Percentiles rank a stretch among this genome's conserved stretches.
phyloP scores from a whole-genome alignment of 2,113 vertebrate species.

The Cavia aperea region DNA sequence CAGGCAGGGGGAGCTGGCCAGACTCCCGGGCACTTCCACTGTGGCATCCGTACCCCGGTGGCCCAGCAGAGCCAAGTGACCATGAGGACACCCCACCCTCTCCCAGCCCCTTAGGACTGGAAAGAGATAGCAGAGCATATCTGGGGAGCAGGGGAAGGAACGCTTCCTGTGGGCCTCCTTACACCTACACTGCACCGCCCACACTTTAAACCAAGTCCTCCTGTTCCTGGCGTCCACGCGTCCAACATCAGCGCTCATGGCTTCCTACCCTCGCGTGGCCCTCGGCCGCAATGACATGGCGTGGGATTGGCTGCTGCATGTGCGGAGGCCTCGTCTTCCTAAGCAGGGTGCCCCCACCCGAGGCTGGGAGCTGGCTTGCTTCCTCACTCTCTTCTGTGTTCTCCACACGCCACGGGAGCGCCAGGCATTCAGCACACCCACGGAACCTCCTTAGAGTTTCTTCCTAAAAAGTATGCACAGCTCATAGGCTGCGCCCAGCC shows the following conservation, averaged over 20 bases:
- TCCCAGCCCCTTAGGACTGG: not conserved
- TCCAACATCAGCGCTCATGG: not conserved
- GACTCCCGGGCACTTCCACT: too few species aligned
- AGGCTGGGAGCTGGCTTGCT: not conserved
- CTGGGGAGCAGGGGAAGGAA: not conserved
- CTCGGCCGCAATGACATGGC: not conserved
- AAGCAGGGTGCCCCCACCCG: fast-evolving
- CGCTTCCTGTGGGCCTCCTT: not conserved
- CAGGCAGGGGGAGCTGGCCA: fast-evolving
- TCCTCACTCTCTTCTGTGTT: not conserved
- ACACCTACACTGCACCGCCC: not conserved
- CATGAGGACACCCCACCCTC: fast-evolving
- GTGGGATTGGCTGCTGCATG: not conserved
- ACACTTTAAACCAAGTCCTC: not conserved
- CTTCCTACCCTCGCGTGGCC: not conserved
- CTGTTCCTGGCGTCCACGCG: not conserved
- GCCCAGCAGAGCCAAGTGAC: not conserved
- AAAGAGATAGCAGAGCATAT: not conserved
- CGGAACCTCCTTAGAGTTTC: not conserved
- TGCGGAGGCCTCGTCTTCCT: not conserved
- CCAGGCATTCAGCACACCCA: not conserved
- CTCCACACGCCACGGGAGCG: fast-evolving
- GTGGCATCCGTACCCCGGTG: not conserved
- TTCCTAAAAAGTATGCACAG: not conserved
- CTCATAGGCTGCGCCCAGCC: not conserved